Conservation (phyloP, 2,113 vertebrate genomes). For the Scolopax mira region DNA sequence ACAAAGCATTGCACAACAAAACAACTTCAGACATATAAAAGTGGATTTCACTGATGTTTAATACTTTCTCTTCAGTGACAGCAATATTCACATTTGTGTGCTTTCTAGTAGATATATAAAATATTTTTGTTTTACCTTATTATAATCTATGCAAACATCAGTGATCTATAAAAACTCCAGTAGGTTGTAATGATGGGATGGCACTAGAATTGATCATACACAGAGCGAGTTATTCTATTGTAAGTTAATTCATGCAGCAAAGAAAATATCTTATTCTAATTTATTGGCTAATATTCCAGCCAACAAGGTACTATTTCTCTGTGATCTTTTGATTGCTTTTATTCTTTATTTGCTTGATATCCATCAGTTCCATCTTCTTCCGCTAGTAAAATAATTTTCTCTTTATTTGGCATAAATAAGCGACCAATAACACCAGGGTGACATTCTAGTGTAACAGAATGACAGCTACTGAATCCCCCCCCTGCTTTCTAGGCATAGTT, state of each 20-base stretch:
- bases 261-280: background rate
- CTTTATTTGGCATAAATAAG: background rate
- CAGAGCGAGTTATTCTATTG: background rate
- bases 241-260: background rate
- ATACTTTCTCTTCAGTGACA: background rate
- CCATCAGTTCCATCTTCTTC: background rate
- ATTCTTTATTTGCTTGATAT: background rate
- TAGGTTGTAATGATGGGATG: background rate
- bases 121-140: background rate
- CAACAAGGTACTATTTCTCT: background rate
- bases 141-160: background rate
- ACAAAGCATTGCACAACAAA: background rate
- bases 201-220: background rate
- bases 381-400: background rate
- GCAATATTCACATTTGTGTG: background rate
- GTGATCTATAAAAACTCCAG: background rate
- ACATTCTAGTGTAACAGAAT: background rate
- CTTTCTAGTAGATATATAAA: background rate
- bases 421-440: background rate
- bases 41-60: background rate
- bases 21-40: background rate
- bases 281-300: background rate
- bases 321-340: background rate
- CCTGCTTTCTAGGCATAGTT: background rate
- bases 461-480: background rate